These are phyloP conservation scores for Clarias magur DNA, from an alignment of 2,113 vertebrate species.

Conservation along the genomic window DNA sequence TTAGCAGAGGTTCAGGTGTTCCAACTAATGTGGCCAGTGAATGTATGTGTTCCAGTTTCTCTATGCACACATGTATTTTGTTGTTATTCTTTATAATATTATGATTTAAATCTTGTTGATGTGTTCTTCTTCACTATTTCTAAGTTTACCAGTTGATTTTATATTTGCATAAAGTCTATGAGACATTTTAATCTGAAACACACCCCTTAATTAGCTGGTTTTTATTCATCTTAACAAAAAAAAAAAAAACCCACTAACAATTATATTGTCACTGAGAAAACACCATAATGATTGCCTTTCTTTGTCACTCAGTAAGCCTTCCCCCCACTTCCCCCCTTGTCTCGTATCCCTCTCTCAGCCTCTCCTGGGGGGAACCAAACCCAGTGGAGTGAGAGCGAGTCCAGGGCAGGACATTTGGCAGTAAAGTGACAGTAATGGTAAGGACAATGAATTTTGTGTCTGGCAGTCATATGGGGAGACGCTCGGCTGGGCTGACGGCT, in stretches of 20 bases:
- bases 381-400: conserved; percentile 96
- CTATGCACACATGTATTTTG: neutral
- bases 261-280: neutral
- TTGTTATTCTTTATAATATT: neutral
- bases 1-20: neutral
- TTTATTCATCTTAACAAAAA: neutral
- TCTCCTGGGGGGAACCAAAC: conserved; percentile 90
- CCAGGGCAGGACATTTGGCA: conserved; percentile 92
- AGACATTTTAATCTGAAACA: neutral
- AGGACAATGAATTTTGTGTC: conserved; percentile 99
- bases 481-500: conserved; percentile 95
- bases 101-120: neutral
- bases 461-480: conserved; percentile 91
- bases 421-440: conserved; percentile 98
- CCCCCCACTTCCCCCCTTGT: conserved; percentile 64
- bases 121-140: neutral
- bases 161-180: neutral
- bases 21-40: neutral
- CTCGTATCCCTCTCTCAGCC: conserved; percentile 76
- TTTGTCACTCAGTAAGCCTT: neutral
- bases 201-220: neutral
- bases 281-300: neutral
- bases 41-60: neutral
- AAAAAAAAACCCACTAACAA: neutral
- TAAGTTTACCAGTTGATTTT: neutral